A percentile compares a stretch with the other conserved stretches of the same genome.
These are phyloP conservation scores for Ochlodes sylvanus DNA, from an alignment of 2,888 invertebrate species.

Conservation along the genomic window DNA sequence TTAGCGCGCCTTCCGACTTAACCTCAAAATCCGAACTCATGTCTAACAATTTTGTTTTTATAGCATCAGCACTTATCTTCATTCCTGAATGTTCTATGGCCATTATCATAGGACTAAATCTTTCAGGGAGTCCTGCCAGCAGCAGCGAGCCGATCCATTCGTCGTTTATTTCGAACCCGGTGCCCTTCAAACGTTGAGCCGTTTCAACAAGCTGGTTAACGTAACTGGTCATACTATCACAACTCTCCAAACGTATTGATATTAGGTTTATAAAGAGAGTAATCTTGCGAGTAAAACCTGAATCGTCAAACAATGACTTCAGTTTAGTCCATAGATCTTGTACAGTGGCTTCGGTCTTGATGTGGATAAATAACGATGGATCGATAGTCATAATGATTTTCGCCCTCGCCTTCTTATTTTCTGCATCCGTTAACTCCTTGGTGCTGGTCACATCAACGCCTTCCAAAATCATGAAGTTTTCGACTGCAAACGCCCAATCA, in stretches of 20 bases:
- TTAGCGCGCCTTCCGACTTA: conserved; percentile 26
- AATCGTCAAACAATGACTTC: too few species aligned
- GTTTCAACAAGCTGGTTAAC: conserved; percentile 42
- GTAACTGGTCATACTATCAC: conserved; percentile 40
- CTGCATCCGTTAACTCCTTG: conserved; percentile 15
- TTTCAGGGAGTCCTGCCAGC: conserved; percentile 43
- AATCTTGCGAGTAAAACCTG: conserved; percentile 36
- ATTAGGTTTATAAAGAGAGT: conserved; percentile 36
- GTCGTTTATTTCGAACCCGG: conserved; percentile 43
- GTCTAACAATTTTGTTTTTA: conserved; percentile 39
- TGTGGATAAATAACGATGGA: conserved; percentile 36
- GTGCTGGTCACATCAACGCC: conserved; percentile 25
- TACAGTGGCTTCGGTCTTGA: conserved; percentile 37
- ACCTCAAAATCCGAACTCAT: conserved; percentile 37
- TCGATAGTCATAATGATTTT: conserved; percentile 41
- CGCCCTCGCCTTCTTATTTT: conserved; percentile 35
- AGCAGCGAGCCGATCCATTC: conserved; percentile 44
- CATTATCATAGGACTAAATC: conserved; percentile 44
- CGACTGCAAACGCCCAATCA: too few species aligned
- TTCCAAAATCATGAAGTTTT: conserved; percentile 37
- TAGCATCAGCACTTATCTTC: conserved; percentile 32
- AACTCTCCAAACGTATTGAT: conserved; percentile 38
- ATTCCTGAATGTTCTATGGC: conserved; percentile 41
- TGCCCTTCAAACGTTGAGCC: conserved; percentile 41
- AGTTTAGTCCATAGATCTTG: conserved; percentile 33